These are phyloP conservation scores for Colossoma macropomum DNA, from an alignment of 2,113 vertebrate genomes.

Conservation along the genomic window DNA sequence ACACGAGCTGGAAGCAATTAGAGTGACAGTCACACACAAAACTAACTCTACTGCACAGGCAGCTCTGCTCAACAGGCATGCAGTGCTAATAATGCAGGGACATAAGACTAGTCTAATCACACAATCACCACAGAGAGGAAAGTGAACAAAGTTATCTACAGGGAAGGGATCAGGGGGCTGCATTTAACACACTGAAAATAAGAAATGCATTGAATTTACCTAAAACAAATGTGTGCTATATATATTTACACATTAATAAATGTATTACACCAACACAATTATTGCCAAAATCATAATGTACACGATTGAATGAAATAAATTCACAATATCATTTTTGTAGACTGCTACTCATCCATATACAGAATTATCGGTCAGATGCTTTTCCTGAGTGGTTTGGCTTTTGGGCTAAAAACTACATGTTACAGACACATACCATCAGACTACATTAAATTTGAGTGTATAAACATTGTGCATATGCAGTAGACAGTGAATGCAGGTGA, in stretches of 20 bases:
- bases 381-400: not conserved
- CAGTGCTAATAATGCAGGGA: not conserved
- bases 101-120: not conserved
- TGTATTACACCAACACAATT: no score
- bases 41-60: not conserved
- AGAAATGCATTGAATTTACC: not conserved
- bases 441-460: not conserved
- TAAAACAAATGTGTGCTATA: no score
- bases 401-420: not conserved
- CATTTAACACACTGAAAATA: not conserved
- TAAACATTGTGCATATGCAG: not conserved
- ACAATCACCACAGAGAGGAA: not conserved
- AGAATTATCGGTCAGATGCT: not conserved
- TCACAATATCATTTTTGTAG: no score
- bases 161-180: not conserved
- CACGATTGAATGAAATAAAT: no score
- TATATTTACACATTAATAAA: no score
- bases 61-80: not conserved
- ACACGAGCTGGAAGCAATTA: constrained; percentile 10
- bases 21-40: not conserved
- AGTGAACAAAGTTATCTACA: not conserved
- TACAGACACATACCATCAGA: not conserved
- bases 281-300: no score
- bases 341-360: not conserved
- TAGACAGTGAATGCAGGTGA: not conserved